Evolutionary conservation across 2,888 invertebrate genomes (phyloP), one percentile per base, ranked within the genome.

Genomic region (Synanthedon tipuliformis): DNA sequence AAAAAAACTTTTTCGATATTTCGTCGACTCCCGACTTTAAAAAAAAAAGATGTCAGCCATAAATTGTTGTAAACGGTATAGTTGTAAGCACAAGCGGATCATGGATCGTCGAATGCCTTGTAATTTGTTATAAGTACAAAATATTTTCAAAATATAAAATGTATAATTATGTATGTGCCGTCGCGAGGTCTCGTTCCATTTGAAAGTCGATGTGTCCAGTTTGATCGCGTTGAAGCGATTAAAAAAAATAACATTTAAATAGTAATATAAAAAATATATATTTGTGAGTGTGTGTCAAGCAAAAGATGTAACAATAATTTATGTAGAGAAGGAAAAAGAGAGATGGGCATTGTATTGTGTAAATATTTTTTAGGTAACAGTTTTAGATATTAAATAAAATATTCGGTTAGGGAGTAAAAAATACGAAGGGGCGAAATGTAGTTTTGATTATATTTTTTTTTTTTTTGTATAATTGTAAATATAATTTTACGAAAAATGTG

Each of bases 61-160:
- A n/a, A n/a, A 45, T 45, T 13, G 45, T 45, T 15, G 15, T n/a
- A 45, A 45, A 45, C 45, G 45, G 23, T 49, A 10, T 16, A 49
- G 16, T 10, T 65, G 55, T 67, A 63, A 64, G 78, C 79, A 81
- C 77, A 81, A 78, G 61, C 61, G 67, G 60, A 67, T 65, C 66
- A 65, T 66, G 58, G 67, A 68, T 71, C 67, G 60, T 73, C 64
- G 66, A 67, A 75, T 73, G 78, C 79, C 78, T 81, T 78, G 69
- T 73, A 73, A 68, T 73, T 73, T 56, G 34, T 51, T 74, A 71
- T 74, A 74, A 78, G 78, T 81, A 79, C 77, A 78, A 80, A 77
- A 18, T 34, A 34, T 10, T 23, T 23, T 34, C 34, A 34, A 34
- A 45, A 45, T 45, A 45, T 45, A 13, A 45, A 45, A 12, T 12